A percentile compares a stretch with the other conserved stretches of the same genome.
phyloP scores from a whole-genome alignment of 2,113 vertebrate genomes.

The Dinomys branickii region DNA sequence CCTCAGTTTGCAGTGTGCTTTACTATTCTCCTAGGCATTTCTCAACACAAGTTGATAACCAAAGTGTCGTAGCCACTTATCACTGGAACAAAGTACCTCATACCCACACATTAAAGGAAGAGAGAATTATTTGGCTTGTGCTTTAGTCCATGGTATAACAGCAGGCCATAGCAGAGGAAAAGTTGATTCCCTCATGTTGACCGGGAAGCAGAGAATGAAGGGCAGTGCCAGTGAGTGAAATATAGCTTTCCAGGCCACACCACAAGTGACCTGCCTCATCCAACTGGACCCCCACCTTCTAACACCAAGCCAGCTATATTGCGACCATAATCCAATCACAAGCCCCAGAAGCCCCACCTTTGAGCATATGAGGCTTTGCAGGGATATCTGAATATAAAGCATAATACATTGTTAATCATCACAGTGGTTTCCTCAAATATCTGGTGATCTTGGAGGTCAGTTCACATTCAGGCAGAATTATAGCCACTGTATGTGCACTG shows the following conservation, averaged over 20 bases:
- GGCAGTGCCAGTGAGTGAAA: background rate
- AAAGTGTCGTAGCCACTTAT: background rate
- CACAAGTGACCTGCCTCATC: no score
- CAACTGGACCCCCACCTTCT: background rate
- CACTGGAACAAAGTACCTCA: background rate
- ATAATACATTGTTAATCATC: background rate
- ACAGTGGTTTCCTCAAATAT: background rate
- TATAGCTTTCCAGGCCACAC: background rate
- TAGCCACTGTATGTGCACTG: background rate
- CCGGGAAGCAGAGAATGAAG: background rate
- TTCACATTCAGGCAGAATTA: background rate
- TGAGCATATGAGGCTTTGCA: background rate
- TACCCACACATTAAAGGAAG: background rate
- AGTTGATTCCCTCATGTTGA: background rate
- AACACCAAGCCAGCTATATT: background rate
- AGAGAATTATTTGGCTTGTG: background rate
- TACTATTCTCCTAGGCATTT: background rate
- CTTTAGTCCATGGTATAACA: background rate
- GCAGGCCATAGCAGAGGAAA: background rate
- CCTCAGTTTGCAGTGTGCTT: background rate
- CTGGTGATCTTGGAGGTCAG: background rate
- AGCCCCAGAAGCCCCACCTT: background rate
- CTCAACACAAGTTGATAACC: background rate
- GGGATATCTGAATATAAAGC: background rate
- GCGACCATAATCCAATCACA: background rate